phyloP scores from a whole-genome alignment of 2,113 vertebrate genomes.

The Theropithecus gelada region DNA sequence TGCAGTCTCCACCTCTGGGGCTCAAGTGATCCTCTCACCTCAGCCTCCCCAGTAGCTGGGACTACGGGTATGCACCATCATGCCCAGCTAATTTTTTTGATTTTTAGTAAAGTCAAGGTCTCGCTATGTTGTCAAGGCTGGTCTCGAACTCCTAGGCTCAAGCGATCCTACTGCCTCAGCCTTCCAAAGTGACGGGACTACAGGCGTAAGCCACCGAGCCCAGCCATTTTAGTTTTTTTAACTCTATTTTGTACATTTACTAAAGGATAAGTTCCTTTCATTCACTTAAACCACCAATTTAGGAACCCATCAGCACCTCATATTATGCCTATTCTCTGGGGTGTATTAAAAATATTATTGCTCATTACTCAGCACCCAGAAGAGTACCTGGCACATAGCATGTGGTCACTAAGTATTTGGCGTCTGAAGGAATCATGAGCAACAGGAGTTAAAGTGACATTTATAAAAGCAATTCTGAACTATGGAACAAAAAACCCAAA shows the following conservation, averaged over 20 bases:
- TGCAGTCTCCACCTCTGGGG: too few species aligned
- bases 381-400: neutral
- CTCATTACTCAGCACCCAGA: neutral
- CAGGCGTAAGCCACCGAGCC: too few species aligned
- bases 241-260: neutral
- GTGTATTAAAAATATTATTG: neutral
- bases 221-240: too few species aligned
- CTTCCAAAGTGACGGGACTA: too few species aligned
- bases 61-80: too few species aligned
- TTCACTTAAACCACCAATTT: neutral
- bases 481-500: neutral
- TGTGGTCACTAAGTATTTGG: neutral
- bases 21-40: too few species aligned
- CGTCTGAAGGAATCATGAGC: neutral
- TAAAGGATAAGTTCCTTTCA: neutral
- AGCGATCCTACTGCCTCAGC: too few species aligned
- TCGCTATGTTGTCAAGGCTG: too few species aligned
- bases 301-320: neutral
- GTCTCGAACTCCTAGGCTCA: too few species aligned
- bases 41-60: too few species aligned
- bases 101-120: too few species aligned
- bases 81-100: too few species aligned
- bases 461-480: slow-evolving; percentile 1
- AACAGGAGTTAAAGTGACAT: neutral
- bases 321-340: neutral